Base-by-base conservation (phyloP, 2,888 invertebrate genomes). In the Eupeodes latifasciatus region DNA sequence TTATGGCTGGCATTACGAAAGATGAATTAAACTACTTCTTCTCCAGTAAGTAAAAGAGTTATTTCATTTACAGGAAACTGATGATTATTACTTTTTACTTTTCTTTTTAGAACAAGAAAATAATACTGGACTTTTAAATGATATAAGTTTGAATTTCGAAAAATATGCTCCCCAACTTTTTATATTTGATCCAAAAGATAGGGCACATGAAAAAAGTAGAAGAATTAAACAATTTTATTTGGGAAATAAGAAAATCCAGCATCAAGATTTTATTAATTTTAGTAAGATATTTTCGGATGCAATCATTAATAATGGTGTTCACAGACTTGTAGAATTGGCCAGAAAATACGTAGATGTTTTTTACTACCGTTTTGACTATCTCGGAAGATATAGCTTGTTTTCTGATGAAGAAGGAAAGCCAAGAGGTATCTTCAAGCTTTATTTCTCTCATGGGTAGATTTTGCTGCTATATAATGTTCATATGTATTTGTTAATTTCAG, bases 1-100 rank as follows among this genome's bases (percentile, higher is more conserved):
- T 95, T 67, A 94, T 96, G 79, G 93, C 95, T 89, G 96, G 96
- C 67, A 94, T 95, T 83, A 95, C 95, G 0, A 93, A 94, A 47
- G 95, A 95, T 84, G 96, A 96, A 91, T 5, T 72, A 7, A 59
- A 57, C 10, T n/a, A 72, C 14, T 72, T 59, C 7, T 72, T 59
- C 12, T 1, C 34, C n/a, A 27, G 72, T 72, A 59, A 59, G 57
- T 59, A 27, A 27, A 0, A 6, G 14, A 49, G 1, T 11, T 62
- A 27, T 27, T 27, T 27, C 3, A 27, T 27, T 27, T 2, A 27
- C 27, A 27, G 27, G 27, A 27, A 27, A 27, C 27, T 27, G 27
- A 27, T 27, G 27, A 3, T 27, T 27, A 3, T 27, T 2, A 5
- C 5, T 1, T 16, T 55, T 55, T 19, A 4, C 40, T 49, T 1